These are phyloP conservation scores for Digitonthophagus gazella DNA, from an alignment of 2,888 invertebrate species.

Conservation along the genomic window DNA sequence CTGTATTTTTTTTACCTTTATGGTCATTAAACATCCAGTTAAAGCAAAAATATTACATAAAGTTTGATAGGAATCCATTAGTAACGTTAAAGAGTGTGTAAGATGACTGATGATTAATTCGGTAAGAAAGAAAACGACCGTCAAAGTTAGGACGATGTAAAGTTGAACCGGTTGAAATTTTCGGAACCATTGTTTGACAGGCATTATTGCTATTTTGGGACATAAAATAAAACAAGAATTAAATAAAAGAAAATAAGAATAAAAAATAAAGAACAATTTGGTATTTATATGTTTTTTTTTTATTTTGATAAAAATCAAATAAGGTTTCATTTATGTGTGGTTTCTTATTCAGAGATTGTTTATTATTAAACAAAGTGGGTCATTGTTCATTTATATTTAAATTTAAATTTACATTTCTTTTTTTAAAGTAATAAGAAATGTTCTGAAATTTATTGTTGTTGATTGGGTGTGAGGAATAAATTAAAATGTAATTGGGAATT, in stretches of 20 bases:
- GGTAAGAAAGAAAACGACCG: conserved; percentile 73
- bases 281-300: not conserved
- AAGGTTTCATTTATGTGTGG: no score
- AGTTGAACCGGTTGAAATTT: conserved; percentile 73
- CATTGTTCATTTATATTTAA: no score
- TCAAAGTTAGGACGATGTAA: conserved; percentile 70
- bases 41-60: conserved; percentile 90
- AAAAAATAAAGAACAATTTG: not conserved
- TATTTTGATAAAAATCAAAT: not conserved
- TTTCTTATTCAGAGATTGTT: no score
- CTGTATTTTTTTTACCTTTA: conserved; percentile 61
- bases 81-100: conserved; percentile 86
- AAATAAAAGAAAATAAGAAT: not conserved
- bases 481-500: no score
- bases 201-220: conserved; percentile 57
- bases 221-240: conserved; percentile 5
- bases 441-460: no score
- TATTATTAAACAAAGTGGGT: no score
- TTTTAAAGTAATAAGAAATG: no score
- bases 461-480: no score
- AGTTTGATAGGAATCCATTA: conserved; percentile 93
- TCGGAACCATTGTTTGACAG: conserved; percentile 75
- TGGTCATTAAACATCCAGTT: conserved; percentile 72
- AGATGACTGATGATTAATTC: conserved; percentile 84
- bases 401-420: no score